phyloP scores from a whole-genome alignment of 1,140 invertebrate species.

The Drosophila ananassae region DNA sequence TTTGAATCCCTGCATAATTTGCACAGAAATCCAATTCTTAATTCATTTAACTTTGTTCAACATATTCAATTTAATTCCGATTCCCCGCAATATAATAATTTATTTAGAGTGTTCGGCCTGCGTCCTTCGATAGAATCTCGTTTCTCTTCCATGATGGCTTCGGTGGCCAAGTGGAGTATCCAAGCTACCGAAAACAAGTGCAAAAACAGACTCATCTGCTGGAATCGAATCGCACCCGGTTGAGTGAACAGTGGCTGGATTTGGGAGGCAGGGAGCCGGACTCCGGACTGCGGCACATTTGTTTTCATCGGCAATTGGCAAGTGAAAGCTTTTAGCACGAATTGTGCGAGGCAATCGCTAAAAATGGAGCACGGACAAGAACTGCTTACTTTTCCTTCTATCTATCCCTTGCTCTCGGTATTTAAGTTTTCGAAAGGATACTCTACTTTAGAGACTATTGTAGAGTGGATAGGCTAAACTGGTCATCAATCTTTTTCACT shows the following conservation, averaged over 20 bases:
- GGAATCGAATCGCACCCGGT: slow-evolving; percentile 23
- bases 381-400: slow-evolving; percentile 3
- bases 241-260: slow-evolving; percentile 28
- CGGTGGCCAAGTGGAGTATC: slow-evolving; percentile 17
- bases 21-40: neutral
- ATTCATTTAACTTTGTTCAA: neutral
- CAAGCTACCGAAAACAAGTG: slow-evolving; percentile 27
- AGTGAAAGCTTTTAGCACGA: slow-evolving; percentile 78
- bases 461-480: too few relatives aligned
- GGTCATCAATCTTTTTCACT: too few relatives aligned
- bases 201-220: slow-evolving; percentile 50
- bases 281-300: slow-evolving; percentile 66
- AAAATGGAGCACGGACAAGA: slow-evolving; percentile 43
- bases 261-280: neutral
- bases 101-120: slow-evolving; percentile 19
- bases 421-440: neutral
- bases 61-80: neutral
- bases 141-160: neutral
- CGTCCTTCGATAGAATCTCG: neutral
- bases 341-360: slow-evolving; percentile 72
- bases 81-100: neutral
- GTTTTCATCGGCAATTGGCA: slow-evolving; percentile 77
- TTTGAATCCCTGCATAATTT: neutral
- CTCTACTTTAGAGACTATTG: too few relatives aligned
- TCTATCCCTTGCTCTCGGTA: slow-evolving; percentile 3